Evolutionary conservation across 2,888 invertebrate species (phyloP).

Genomic region (Eremobia ochroleuca): DNA sequence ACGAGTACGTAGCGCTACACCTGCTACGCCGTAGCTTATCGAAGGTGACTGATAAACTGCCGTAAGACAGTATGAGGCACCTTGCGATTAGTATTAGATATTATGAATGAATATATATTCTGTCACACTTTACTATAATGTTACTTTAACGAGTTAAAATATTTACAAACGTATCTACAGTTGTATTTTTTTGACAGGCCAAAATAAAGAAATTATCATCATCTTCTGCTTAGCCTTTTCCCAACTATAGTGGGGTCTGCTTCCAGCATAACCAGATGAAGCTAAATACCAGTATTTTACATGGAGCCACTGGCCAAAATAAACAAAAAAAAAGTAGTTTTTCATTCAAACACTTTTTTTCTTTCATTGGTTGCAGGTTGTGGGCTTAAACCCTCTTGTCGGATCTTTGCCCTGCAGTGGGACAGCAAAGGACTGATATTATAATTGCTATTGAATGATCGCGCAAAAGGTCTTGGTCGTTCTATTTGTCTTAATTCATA

Average conservation of each 20-base stretch:
- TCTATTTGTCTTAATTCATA: slow-evolving; percentile 36
- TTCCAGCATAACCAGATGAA: no score
- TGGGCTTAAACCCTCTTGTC: not conserved
- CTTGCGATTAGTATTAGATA: not conserved
- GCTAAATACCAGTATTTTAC: no score
- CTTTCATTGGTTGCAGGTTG: not conserved
- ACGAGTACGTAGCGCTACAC: slow-evolving; percentile 60
- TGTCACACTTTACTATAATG: not conserved
- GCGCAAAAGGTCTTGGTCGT: not conserved
- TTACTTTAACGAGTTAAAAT: not conserved
- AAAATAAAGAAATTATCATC: not conserved
- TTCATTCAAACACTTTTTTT: not conserved
- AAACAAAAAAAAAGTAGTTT: not conserved
- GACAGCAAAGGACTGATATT: not conserved
- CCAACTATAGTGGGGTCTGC: no score
- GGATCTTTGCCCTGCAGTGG: not conserved
- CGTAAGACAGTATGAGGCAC: not conserved
- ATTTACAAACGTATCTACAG: not conserved
- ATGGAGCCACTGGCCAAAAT: no score
- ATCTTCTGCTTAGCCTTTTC: no score
- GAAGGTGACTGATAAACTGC: slow-evolving; percentile 39
- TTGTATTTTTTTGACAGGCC: slow-evolving; percentile 1
- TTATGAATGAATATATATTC: slow-evolving; percentile 2
- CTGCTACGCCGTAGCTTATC: slow-evolving; percentile 65
- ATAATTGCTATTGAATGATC: not conserved